Evolutionary conservation across 2,888 invertebrate genomes (phyloP).

Genomic region (Nezara viridula): DNA sequence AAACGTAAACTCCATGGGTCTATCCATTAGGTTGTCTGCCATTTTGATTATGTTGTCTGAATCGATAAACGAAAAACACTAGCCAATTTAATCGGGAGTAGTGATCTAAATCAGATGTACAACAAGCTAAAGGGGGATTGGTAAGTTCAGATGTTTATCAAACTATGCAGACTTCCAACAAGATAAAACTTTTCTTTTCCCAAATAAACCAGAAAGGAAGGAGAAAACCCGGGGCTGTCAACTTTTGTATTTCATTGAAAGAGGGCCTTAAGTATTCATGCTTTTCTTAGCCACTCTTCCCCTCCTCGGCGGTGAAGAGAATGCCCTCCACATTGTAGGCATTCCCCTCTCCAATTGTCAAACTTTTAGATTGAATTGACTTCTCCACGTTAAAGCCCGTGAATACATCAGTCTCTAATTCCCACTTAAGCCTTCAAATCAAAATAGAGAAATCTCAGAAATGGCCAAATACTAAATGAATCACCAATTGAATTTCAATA

Average conservation of each 20-base stretch:
- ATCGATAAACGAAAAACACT: too few species aligned
- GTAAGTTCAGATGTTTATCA: slow-evolving; percentile 11
- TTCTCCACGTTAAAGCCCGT: background rate
- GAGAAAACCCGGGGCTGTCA: background rate
- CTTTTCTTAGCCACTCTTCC: background rate
- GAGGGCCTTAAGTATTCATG: slow-evolving; percentile 13
- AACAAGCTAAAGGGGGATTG: background rate
- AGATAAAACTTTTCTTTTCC: slow-evolving; percentile 4
- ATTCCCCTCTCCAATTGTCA: background rate
- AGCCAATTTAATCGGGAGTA: background rate
- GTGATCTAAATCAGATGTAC: background rate
- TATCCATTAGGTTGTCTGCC: too few species aligned
- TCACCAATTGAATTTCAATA: too few species aligned
- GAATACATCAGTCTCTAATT: background rate
- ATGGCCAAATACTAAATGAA: too few species aligned
- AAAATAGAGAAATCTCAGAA: too few species aligned
- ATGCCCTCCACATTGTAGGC: background rate
- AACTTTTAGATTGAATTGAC: slow-evolving; percentile 4
- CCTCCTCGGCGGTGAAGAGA: background rate
- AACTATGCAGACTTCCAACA: background rate
- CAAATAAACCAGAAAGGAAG: background rate
- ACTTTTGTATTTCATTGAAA: slow-evolving; percentile 21
- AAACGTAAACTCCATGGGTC: too few species aligned
- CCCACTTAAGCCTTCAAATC: background rate
- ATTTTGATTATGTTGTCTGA: too few species aligned